These are phyloP conservation scores for Polydrusus pterygomalis DNA, from an alignment of 2,888 invertebrate species.

Conservation along the genomic window DNA sequence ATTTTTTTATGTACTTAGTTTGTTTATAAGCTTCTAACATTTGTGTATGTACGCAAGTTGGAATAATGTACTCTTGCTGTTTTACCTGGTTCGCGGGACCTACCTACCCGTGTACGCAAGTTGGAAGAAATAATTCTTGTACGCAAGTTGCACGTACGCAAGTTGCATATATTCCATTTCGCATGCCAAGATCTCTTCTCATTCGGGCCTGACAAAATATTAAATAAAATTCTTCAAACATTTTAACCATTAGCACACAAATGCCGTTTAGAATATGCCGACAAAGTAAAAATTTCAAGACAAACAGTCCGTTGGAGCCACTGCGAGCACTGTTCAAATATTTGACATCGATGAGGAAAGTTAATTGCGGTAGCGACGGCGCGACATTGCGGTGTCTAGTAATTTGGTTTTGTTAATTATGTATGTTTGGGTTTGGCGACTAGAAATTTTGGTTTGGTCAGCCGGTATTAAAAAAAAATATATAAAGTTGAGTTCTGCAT, in stretches of 20 bases:
- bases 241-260: slow-evolving; percentile 14
- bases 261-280: slow-evolving; percentile 12
- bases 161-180: too few species aligned
- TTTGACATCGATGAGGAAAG: slow-evolving; percentile 23
- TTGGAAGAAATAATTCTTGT: too few species aligned
- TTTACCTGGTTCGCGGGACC: too few species aligned
- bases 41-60: too few species aligned
- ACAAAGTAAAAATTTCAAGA: slow-evolving; percentile 22
- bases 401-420: slow-evolving; percentile 18
- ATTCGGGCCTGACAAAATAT: too few species aligned
- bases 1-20: too few species aligned
- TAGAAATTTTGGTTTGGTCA: not conserved
- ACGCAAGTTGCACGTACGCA: too few species aligned
- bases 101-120: too few species aligned
- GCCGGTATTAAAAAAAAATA: not conserved
- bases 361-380: slow-evolving; percentile 32
- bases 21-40: too few species aligned
- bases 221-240: not conserved
- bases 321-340: slow-evolving; percentile 16
- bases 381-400: slow-evolving; percentile 19
- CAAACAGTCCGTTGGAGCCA: slow-evolving; percentile 14
- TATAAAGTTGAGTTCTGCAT: too few species aligned
- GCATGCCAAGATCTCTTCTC: too few species aligned
- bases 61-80: too few species aligned
- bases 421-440: not conserved